Conservation (phyloP, 2,888 invertebrate genomes). For the Dicyrtoma fusca region DNA sequence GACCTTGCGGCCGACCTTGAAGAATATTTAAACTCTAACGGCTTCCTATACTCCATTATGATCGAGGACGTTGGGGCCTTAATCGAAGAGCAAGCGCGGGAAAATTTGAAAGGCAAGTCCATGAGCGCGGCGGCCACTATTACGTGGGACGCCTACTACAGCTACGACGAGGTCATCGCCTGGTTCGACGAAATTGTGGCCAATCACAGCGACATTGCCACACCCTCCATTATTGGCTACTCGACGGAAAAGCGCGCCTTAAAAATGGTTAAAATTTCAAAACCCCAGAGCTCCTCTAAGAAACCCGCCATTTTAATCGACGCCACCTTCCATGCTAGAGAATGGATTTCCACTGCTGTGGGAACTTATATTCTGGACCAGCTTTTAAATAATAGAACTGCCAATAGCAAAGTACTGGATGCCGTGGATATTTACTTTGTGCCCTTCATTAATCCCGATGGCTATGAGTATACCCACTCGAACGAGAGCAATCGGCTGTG, state of each 20-base stretch:
- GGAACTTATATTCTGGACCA: slow-evolving; percentile 59
- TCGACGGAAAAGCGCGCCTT: slow-evolving; percentile 33
- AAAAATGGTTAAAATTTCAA: slow-evolving; percentile 38
- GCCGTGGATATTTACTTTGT: slow-evolving; percentile 71
- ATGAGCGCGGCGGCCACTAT: not conserved
- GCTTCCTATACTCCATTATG: not conserved
- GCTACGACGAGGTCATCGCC: slow-evolving; percentile 46
- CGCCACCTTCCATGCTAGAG: slow-evolving; percentile 77
- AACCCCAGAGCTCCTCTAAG: slow-evolving; percentile 9
- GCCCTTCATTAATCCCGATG: slow-evolving; percentile 79
- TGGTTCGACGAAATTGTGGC: slow-evolving; percentile 53
- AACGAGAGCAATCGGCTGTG: too few relatives aligned
- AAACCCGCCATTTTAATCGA: slow-evolving; percentile 41
- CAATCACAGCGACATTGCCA: slow-evolving; percentile 51
- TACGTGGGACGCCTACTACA: slow-evolving; percentile 33
- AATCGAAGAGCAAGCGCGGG: not conserved
- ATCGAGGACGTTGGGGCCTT: slow-evolving; percentile 15
- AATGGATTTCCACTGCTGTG: slow-evolving; percentile 62
- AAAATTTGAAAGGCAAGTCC: not conserved
- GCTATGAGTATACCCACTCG: slow-evolving; percentile 59
- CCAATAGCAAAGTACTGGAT: slow-evolving; percentile 57
- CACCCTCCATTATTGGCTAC: slow-evolving; percentile 26
- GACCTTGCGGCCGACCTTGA: not conserved
- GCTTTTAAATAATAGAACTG: slow-evolving; percentile 26
- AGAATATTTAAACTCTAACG: not conserved